Conservation (phyloP, 2,797 vertebrate species). For the Antennarius maculatus region DNA sequence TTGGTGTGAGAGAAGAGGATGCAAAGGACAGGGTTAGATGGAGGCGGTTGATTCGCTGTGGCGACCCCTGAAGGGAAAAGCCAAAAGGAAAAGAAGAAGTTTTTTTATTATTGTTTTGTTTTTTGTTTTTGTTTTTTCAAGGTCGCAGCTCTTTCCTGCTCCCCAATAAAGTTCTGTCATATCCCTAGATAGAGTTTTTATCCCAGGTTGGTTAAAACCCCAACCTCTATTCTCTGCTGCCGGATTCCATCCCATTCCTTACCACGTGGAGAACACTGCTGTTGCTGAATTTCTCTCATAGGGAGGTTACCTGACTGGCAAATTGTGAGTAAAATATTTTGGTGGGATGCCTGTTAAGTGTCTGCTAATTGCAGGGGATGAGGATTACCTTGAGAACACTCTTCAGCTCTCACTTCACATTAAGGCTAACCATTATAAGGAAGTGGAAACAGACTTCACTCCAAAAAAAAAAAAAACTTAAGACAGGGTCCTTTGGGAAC, state of each 20-base stretch:
- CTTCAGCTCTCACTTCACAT: conserved; percentile 57
- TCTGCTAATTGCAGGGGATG: conserved; percentile 47
- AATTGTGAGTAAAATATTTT: conserved; percentile 42
- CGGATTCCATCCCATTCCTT: not conserved
- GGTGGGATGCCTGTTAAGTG: conserved; percentile 38
- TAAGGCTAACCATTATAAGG: conserved; percentile 40
- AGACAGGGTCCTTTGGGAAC: conserved; percentile 64
- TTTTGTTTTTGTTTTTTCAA: not conserved
- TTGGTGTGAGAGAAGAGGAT: too few relatives aligned
- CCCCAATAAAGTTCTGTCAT: conserved; percentile 2
- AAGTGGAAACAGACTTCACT: conserved; percentile 52
- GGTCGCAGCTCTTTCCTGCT: conserved; percentile 17
- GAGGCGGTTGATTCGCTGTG: too few relatives aligned
- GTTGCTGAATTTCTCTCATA: conserved; percentile 37
- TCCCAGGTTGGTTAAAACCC: not conserved
- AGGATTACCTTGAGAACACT: conserved; percentile 56
- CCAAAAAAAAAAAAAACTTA: conserved; percentile 18
- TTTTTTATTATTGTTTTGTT: not conserved
- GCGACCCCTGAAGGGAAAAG: too few relatives aligned
- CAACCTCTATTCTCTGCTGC: conserved; percentile 8
- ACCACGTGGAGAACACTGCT: conserved; percentile 1
- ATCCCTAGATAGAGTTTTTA: conserved; percentile 15
- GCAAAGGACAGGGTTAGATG: too few relatives aligned
- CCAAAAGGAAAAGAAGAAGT: too few relatives aligned
- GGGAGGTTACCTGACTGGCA: conserved; percentile 36